Conservation (phyloP, 2,888 invertebrate genomes). For the Tryphoninae sp. region DNA sequence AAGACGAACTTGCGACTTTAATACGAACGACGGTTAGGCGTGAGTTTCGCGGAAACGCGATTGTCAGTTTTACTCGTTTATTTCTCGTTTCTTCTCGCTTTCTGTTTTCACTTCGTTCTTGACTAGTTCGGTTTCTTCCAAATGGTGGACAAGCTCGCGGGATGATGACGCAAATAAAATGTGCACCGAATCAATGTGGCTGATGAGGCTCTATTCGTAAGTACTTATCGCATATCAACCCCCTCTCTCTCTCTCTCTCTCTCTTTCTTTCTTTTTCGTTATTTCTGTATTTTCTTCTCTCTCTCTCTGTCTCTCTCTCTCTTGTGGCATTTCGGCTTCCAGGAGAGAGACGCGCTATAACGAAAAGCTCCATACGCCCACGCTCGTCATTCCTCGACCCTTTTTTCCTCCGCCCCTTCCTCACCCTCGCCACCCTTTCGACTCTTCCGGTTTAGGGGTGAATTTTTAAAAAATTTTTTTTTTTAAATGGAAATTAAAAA, state of each 20-base stretch:
- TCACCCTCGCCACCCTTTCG: conserved; percentile 2
- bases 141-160: conserved; percentile 64
- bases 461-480: neutral
- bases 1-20: neutral
- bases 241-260: neutral
- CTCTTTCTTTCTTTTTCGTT: neutral
- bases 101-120: neutral
- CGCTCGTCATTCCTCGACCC: conserved; percentile 34
- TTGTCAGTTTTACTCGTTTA: conserved; percentile 16
- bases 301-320: neutral
- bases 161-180: conserved; percentile 77
- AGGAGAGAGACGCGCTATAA: conserved; percentile 55
- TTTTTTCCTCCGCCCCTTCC: conserved; percentile 16
- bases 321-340: neutral
- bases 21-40: neutral
- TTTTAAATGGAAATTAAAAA: no score
- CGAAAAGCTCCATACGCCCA: conserved; percentile 48
- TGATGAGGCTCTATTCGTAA: conserved; percentile 79
- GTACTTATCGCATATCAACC: conserved; percentile 63
- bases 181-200: conserved; percentile 77
- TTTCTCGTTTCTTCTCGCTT: conserved; percentile 2
- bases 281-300: neutral
- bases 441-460: neutral
- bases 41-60: conserved; percentile 12
- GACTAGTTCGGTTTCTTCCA: conserved; percentile 31